Conservation (phyloP, 2,113 vertebrate genomes). For the Boleophthalmus pectinirostris region DNA sequence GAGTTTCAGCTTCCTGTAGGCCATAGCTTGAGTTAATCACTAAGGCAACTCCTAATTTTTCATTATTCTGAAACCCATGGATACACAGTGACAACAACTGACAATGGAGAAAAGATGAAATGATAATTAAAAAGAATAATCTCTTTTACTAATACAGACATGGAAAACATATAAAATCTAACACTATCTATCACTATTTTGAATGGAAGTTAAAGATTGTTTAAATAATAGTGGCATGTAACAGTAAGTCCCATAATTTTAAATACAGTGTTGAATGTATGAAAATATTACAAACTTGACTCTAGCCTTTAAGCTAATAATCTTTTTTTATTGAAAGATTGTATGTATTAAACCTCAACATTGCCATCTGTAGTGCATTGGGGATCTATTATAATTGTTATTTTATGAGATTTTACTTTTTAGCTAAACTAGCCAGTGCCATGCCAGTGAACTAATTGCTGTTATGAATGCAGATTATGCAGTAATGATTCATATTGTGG, state of each 20-base stretch:
- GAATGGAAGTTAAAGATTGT: neutral
- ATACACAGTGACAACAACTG: neutral
- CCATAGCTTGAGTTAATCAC: too few relatives aligned
- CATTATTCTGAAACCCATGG: too few relatives aligned
- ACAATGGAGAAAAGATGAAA: neutral
- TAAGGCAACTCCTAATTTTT: too few relatives aligned
- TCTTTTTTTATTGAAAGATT: constrained; percentile 35
- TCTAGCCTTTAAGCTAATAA: neutral
- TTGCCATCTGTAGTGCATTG: constrained; percentile 1
- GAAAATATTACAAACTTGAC: neutral
- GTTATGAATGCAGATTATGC: constrained; percentile 14
- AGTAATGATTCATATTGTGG: constrained; percentile 11
- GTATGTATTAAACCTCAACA: constrained; percentile 32
- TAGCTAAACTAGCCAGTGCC: constrained; percentile 30
- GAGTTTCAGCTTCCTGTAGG: too few relatives aligned
- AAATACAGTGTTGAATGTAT: neutral
- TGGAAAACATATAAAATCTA: too few relatives aligned
- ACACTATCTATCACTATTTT: neutral
- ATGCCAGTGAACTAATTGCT: constrained; percentile 32
- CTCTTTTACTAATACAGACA: neutral
- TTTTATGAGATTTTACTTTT: constrained; percentile 24
- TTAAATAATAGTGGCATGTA: neutral
- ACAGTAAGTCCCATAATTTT: neutral
- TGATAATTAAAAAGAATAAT: neutral
- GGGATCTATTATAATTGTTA: constrained; percentile 30